Conservation (phyloP, 2,797 vertebrate species). For the Notolepis coatsorum region DNA sequence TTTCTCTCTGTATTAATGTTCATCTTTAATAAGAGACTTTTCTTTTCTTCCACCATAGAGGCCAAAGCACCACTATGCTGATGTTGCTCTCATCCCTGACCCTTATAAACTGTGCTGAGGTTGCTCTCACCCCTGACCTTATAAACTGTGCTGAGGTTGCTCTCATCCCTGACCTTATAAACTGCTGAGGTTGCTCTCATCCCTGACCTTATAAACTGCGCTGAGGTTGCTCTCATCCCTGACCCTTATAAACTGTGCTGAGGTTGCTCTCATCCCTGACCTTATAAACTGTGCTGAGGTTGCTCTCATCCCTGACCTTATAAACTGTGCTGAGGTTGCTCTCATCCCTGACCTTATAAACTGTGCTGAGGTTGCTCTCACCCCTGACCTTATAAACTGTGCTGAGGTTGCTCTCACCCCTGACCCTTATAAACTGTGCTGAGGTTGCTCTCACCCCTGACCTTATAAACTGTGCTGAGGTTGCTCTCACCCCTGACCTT, state of each 20-base stretch:
- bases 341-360: background rate
- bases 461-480: background rate
- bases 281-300: too few relatives aligned
- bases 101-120: too few relatives aligned
- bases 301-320: background rate
- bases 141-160: background rate
- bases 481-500: background rate
- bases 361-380: background rate
- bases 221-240: background rate
- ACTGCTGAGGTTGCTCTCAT: background rate
- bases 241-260: background rate
- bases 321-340: background rate
- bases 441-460: background rate
- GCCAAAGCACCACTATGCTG: background rate
- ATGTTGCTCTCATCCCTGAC: background rate
- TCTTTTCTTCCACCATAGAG: background rate
- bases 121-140: background rate
- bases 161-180: background rate
- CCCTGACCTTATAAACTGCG: background rate
- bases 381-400: background rate
- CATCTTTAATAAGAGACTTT: slow-evolving; percentile 2
- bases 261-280: background rate
- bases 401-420: background rate
- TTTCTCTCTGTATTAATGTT: slow-evolving; percentile 16
- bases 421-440: background rate